phyloP scores from a whole-genome alignment of 2,113 vertebrate genomes.

The Plecturocebus donacophilus region DNA sequence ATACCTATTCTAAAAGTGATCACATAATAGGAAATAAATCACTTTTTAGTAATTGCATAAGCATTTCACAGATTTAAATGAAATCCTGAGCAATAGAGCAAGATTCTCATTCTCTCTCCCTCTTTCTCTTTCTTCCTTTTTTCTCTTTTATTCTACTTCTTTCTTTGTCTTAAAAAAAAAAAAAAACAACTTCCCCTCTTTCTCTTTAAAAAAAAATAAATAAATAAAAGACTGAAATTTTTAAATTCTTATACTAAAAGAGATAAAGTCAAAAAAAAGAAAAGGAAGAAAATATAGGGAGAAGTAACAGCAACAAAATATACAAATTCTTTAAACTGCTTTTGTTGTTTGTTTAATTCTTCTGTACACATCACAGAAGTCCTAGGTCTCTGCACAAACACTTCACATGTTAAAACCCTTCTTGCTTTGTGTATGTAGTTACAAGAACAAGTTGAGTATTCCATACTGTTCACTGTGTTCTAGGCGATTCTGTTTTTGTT shows the following conservation, averaged over 20 bases:
- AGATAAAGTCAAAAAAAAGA: neutral
- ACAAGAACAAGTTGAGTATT: slow-evolving; percentile 44
- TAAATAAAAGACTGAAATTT: neutral
- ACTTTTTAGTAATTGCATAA: too few species aligned
- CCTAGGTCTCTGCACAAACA: slow-evolving; percentile 41
- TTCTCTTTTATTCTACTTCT: too few species aligned
- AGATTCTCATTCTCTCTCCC: too few species aligned
- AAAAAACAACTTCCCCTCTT: too few species aligned
- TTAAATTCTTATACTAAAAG: slow-evolving; percentile 24
- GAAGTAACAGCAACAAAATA: slow-evolving; percentile 18
- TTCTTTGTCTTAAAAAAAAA: too few species aligned
- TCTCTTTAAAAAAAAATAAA: too few species aligned
- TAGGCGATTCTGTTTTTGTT: slow-evolving; percentile 58
- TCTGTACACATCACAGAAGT: slow-evolving; percentile 25
- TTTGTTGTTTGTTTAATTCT: slow-evolving; percentile 50
- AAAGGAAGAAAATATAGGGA: neutral
- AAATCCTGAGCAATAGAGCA: too few species aligned
- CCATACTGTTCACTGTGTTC: neutral
- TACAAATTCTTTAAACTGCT: slow-evolving; percentile 36
- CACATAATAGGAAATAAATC: too few species aligned
- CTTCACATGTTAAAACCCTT: slow-evolving; percentile 10
- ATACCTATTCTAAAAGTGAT: too few species aligned
- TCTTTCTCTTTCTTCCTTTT: too few species aligned
- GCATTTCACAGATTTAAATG: too few species aligned
- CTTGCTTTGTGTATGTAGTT: slow-evolving; percentile 30